Base-by-base conservation (phyloP, 2,888 invertebrate species). In the Fragum fragum region DNA sequence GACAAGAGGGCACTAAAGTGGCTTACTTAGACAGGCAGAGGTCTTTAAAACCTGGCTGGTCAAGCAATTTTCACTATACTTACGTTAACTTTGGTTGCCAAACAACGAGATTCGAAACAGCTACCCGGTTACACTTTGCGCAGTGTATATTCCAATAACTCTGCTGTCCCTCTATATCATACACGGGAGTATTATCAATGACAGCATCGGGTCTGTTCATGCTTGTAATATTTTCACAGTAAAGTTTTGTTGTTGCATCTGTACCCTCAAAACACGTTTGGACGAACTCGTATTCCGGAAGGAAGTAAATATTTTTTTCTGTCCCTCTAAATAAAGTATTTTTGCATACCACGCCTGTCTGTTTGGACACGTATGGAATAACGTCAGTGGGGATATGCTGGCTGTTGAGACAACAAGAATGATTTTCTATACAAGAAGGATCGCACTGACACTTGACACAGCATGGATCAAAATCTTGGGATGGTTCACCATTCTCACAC, bases 241-340 rank as follows among this genome's bases (percentile, higher is more conserved):
- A 57, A 11, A 57, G 1, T 57, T 26, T 57, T 26, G 57, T 26
- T 1, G 7, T 9, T 6, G 7, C 28, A 57, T 57, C 28, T 28
- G 57, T 57, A 3, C 14, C 3, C 7, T 26, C 57, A 14, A 28
- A 57, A 28, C 57, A 57, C 11, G 26, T 26, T 26, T 57, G 57
- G 57, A 57, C 28, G 57, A 57, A 57, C 18, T 57, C 57, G 28
- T 57, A 57, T 57, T 57, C 57, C 57, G 23, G 57, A 26, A 14
- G 6, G 1, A 57, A 9, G 26, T 28, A 57, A 1, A 57, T 28
- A 28, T 57, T 57, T 14, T 23, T 26, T 14, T 23, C 14, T 28
- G 23, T 26, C 28, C 57, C 57, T 23, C 1, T 57, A 16, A 26
- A 28, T 9, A 3, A 6, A 26, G 57, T 26, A 28, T 57, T 28